These are phyloP conservation scores for Atherinosoma microstoma DNA, from an alignment of 2,797 vertebrate genomes.

Conservation along the genomic window DNA sequence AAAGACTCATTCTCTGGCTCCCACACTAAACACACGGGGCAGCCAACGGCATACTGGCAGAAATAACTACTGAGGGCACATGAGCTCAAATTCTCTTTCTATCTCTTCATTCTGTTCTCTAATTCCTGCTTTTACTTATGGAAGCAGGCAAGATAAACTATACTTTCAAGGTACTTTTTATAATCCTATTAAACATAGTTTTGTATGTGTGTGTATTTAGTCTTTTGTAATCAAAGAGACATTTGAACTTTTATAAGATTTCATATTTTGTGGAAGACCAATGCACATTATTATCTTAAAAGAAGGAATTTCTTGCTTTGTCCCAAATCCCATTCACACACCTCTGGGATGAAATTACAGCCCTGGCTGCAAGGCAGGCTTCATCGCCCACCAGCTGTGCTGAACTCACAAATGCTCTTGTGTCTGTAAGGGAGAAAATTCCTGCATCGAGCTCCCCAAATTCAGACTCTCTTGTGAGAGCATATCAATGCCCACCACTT, in stretches of 20 bases:
- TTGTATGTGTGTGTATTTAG: no score
- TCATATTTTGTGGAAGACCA: no score
- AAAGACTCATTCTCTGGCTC: conserved; percentile 25
- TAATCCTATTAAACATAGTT: not conserved
- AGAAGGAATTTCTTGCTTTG: not conserved
- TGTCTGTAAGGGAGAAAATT: not conserved
- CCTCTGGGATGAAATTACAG: not conserved
- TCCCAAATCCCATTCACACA: not conserved
- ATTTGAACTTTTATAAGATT: not conserved
- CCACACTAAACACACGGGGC: conserved; percentile 11
- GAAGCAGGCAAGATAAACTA: no score
- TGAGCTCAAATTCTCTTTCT: conserved; percentile 7
- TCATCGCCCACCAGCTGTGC: conserved; percentile 8
- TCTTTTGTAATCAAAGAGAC: not conserved
- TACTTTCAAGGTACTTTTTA: not conserved
- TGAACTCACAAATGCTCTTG: not conserved
- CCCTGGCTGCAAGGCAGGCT: not conserved
- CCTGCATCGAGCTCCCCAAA: not conserved
- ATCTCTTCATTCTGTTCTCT: not conserved
- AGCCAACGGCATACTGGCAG: conserved; percentile 11
- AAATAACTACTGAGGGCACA: conserved; percentile 4
- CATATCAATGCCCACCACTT: not conserved
- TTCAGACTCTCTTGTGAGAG: not conserved
- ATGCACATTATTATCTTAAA: no score
- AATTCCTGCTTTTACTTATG: conserved; percentile 1